Conservation (phyloP, 2,113 vertebrate genomes). For the Origma solitaria region DNA sequence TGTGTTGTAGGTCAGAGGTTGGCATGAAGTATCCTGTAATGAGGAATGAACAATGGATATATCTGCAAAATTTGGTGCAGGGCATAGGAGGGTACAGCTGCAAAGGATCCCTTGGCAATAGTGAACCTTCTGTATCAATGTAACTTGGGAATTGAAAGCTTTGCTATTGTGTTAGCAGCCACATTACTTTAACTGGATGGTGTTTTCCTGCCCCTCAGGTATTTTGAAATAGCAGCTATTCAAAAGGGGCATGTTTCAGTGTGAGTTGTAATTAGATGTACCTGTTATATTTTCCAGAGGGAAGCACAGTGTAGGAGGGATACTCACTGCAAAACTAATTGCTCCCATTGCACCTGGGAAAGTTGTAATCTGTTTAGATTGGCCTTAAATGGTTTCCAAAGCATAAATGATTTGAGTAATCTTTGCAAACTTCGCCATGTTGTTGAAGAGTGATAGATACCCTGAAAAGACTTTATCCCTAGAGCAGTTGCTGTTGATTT, state of each 20-base stretch:
- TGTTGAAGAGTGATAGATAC: background rate
- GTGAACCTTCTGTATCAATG: background rate
- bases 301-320: background rate
- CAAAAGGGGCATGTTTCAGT: background rate
- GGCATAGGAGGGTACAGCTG: background rate
- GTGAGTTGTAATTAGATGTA: background rate
- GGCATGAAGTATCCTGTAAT: background rate
- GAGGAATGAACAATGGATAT: background rate
- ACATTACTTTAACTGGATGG: background rate
- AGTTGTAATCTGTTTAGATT: background rate
- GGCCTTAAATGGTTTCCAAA: background rate
- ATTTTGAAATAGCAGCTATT: background rate
- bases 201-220: background rate
- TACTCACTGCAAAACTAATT: background rate
- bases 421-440: background rate
- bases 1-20: background rate
- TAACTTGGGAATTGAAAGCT: background rate
- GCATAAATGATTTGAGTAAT: background rate
- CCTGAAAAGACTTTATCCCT: background rate
- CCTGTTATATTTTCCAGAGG: background rate
- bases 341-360: background rate
- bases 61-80: background rate
- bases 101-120: background rate
- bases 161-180: background rate
- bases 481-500: background rate